Evolutionary conservation across 2,113 vertebrate species (phyloP), one percentile per base, ranked within the genome.

Genomic region (Lophotis ruficrista): DNA sequence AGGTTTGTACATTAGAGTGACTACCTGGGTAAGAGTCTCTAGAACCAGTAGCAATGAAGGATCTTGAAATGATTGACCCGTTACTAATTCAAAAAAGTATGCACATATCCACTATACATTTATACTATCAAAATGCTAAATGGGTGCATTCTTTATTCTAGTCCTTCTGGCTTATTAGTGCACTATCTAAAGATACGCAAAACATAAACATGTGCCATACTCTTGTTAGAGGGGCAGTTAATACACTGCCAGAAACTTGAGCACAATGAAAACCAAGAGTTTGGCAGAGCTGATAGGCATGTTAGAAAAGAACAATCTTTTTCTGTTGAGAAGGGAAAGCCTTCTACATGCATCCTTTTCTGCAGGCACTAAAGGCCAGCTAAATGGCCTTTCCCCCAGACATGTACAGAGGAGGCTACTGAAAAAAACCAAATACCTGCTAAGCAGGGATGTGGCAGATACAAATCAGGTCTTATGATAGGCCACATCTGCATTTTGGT

Each of bases 321-420:
- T 71, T n/a, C 79, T 53, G 3, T 22, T 51, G 68, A 54, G 60
- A 92, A 70, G 57, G 33, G 11, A 33, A 73, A 70, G 60, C 41
- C 58, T 54, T 70, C 47, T 33, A 50, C 17, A 15, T 33, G 28
- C 50, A 58, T 8, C 37, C 28, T 83, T 35, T 88, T 47, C 76
- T 89, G 47, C 51, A 71, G 87, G 64, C 69, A 51, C 60, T 2
- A 1, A 57, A 48, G 54, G 54, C 41, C 88, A 57, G 48, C 61
- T 35, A 12, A 38, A 51, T 3, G 8, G 61, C 65, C 60, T 31
- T 83, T 33, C 33, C 69, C 38, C 0, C 0, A n/a, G n/a, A 57
- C 4, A 2, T 5, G 17, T 15, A 45, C 24, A 66, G 48, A 78
- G 33, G 10, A 65, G 4, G 8, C 60, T 61, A 37, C 8, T 33